Evolutionary conservation across 2,113 vertebrate genomes (phyloP).

Genomic region (Sorex araneus): DNA sequence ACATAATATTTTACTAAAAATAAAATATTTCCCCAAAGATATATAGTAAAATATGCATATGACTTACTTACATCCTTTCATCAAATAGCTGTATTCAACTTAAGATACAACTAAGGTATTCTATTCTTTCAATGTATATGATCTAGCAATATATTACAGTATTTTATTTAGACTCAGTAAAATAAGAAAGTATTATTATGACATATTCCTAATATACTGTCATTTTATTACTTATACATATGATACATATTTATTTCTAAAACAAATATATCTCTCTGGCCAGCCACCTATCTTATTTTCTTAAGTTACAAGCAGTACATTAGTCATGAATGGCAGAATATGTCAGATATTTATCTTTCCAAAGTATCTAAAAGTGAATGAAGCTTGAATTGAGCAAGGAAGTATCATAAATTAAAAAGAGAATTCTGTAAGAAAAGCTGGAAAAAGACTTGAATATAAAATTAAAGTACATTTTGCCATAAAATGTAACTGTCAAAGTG

Average conservation of each 20-base stretch:
- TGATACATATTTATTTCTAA: constrained; percentile 82
- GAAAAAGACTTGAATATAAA: constrained; percentile 78
- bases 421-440: constrained; percentile 77
- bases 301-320: constrained; percentile 71
- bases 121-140: constrained; percentile 69
- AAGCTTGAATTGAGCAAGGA: constrained; percentile 78
- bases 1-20: constrained; percentile 36
- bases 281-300: constrained; percentile 75
- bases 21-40: neutral
- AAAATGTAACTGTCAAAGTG: constrained; percentile 80
- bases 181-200: constrained; percentile 73
- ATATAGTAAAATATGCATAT: neutral
- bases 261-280: constrained; percentile 70
- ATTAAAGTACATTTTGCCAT: constrained; percentile 82
- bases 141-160: constrained; percentile 53
- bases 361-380: constrained; percentile 82
- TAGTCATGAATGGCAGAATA: constrained; percentile 74
- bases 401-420: constrained; percentile 82
- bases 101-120: constrained; percentile 53
- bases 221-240: constrained; percentile 83
- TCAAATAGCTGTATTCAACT: constrained; percentile 25
- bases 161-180: constrained; percentile 76
- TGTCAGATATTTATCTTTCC: constrained; percentile 83
- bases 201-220: constrained; percentile 68
- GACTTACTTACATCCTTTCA: constrained; percentile 14